These are phyloP conservation scores for Abramis brama DNA, from an alignment of 2,113 vertebrate genomes.

Conservation along the genomic window DNA sequence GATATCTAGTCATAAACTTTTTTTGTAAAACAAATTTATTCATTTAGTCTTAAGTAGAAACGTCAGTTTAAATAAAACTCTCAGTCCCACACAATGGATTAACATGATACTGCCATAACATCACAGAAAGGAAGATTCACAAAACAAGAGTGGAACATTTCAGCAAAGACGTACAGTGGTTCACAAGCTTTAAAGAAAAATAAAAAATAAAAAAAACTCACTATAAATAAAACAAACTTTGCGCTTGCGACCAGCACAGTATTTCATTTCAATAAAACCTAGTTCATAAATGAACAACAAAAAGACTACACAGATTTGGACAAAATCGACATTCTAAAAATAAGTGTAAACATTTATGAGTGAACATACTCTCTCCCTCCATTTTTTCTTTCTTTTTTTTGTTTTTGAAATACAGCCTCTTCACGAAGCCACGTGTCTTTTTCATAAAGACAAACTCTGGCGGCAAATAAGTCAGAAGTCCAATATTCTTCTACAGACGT, in stretches of 20 bases:
- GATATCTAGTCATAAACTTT: conserved; percentile 55
- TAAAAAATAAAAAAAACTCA: conserved; percentile 66
- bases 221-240: conserved; percentile 93
- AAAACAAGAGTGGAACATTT: conserved; percentile 69
- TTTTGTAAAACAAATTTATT: conserved; percentile 86
- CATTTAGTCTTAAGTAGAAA: conserved; percentile 83
- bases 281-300: conserved; percentile 59
- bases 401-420: conserved; percentile 78
- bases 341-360: conserved; percentile 85
- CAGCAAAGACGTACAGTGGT: conserved; percentile 78
- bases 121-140: conserved; percentile 81
- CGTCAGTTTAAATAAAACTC: conserved; percentile 79
- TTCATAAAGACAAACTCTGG: conserved; percentile 75
- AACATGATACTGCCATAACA: conserved; percentile 84
- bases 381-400: conserved; percentile 47
- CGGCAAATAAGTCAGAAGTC: conserved; percentile 77
- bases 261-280: conserved; percentile 74
- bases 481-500: conserved; percentile 75
- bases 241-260: conserved; percentile 86
- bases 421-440: conserved; percentile 77
- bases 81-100: conserved; percentile 73
- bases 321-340: conserved; percentile 78
- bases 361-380: conserved; percentile 71
- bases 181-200: conserved; percentile 74
- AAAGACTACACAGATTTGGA: conserved; percentile 75